Conservation (phyloP, 2,113 vertebrate species). For the Seriola dumerili region DNA sequence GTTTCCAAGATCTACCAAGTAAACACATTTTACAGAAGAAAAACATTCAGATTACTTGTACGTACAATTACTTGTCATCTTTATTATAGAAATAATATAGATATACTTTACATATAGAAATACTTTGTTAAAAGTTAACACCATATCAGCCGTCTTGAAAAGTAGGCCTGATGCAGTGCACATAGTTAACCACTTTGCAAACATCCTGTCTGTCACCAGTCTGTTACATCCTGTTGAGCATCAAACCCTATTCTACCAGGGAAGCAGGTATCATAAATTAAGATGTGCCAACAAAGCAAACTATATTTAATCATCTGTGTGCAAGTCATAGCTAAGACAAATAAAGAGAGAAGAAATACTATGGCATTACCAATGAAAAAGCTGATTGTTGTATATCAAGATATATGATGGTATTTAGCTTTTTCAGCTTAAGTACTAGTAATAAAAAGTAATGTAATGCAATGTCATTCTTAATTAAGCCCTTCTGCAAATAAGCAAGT, state of each 20-base stretch:
- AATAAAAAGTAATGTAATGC: not conserved
- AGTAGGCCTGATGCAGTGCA: slow-evolving; percentile 5
- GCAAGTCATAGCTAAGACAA: not conserved
- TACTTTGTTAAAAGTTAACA: not conserved
- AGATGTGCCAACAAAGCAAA: not conserved
- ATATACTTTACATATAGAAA: not conserved
- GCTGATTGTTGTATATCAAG: not conserved
- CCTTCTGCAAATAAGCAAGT: not conserved
- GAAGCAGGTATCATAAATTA: not conserved
- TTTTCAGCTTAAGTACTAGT: not conserved
- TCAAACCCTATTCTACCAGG: not conserved
- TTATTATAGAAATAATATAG: not conserved
- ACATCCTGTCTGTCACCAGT: slow-evolving; percentile 67
- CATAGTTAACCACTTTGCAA: slow-evolving; percentile 49
- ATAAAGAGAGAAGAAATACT: not conserved
- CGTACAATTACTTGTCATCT: not conserved
- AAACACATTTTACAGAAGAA: not conserved
- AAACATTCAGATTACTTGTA: not conserved
- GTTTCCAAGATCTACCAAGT: not conserved
- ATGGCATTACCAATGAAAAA: not conserved
- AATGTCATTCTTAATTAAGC: not conserved
- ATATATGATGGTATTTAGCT: too few relatives aligned
- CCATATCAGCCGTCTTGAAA: not conserved
- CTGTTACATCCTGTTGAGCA: slow-evolving; percentile 57
- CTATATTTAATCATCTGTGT: not conserved